Evolutionary conservation across 2,888 invertebrate species (phyloP), one percentile per base, ranked within the genome.

Genomic region (Chydorus sphaericus): DNA sequence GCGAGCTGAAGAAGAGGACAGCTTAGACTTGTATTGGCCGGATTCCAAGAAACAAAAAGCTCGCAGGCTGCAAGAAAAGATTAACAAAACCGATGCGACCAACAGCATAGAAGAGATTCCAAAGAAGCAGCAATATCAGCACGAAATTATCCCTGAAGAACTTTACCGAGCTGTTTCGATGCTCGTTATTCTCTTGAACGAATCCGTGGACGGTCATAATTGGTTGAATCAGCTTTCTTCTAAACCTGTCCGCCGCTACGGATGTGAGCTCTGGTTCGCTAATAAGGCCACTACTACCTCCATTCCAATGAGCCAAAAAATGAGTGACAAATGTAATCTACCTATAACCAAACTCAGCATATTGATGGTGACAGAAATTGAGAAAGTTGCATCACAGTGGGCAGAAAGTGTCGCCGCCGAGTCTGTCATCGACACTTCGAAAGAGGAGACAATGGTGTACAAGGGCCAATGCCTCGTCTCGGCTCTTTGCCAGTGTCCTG

Each of bases 1-100:
- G 55, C 37, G 39, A 48, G 31, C 48, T 16, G 55, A 55, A 48
- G 55, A 48, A 31, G 52, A 52, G 26, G 20, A 44, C 18, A 44
- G 44, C 23, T 44, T 3, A 26, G 44, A 44, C 28, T 28, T 44
- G 23, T 44, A 44, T 4, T 44, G 44, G 44, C 44, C 44, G 11
- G 44, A 44, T 11, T 44, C 44, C 44, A 44, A 23, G 8, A 44
- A 2, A 5, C 26, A 23, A 5, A 44, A 23, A 44, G 23, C 44
- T 10, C 44, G 44, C 4, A 44, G 23, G 44, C 14, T 44, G 44
- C 44, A 3, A 16, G 26, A 23, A 10, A 44, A 20, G 14, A 44
- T 4, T 3, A 44, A 23, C 11, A 26, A 14, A n/a, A 28, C 26
- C 14, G 8, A 44, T 14, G 44, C 23, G 18, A n/a, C 14, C 26